phyloP scores from a whole-genome alignment of 1,140 invertebrate genomes.

The Prorops nasuta region DNA sequence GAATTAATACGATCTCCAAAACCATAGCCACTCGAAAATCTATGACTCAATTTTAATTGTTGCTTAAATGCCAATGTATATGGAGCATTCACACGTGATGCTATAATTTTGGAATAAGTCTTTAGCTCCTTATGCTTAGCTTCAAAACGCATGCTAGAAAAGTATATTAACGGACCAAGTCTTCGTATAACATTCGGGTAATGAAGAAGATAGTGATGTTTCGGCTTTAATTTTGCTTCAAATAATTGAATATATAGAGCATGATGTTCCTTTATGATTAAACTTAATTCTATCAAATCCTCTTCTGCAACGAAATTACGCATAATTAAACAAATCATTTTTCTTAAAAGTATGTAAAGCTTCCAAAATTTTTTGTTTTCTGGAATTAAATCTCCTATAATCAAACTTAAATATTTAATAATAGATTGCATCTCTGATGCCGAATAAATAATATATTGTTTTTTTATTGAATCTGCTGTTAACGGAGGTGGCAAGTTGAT shows the following conservation, averaged over 20 bases:
- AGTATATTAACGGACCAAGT: constrained; percentile 8
- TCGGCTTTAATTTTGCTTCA: constrained; percentile 5
- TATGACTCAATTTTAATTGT: not conserved
- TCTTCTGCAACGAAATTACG: not conserved
- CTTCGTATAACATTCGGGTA: constrained; percentile 3
- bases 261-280: not conserved
- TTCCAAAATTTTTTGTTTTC: not conserved
- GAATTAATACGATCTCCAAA: not conserved
- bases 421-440: constrained; percentile 2
- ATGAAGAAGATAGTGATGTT: constrained; percentile 16
- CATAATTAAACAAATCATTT: not conserved
- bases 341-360: not conserved
- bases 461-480: not conserved
- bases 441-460: not conserved
- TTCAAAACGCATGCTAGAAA: constrained; percentile 8
- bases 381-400: constrained; percentile 1
- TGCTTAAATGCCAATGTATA: not conserved
- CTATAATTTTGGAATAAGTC: not conserved
- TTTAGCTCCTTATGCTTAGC: constrained; percentile 10
- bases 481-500: not conserved
- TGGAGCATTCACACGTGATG: not conserved
- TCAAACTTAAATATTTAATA: not conserved
- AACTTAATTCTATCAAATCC: not conserved
- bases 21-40: not conserved
- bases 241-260: not conserved